phyloP scores from a whole-genome alignment of 2,113 vertebrate species.

The Platysternon megacephalum region DNA sequence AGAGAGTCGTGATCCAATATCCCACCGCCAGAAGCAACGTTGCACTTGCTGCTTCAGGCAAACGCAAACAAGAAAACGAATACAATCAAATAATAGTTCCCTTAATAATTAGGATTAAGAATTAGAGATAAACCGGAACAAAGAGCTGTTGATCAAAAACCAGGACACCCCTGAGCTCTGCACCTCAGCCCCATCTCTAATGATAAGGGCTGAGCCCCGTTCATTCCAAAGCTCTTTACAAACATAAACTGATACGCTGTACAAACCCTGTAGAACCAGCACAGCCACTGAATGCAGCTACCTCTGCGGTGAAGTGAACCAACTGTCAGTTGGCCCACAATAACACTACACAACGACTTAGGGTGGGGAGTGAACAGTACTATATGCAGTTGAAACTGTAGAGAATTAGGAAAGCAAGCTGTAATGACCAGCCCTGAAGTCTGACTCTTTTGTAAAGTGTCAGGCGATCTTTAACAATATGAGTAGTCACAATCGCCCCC shows the following conservation, averaged over 20 bases:
- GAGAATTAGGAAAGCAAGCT: background rate
- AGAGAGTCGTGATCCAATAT: background rate
- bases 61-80: slow-evolving; percentile 60
- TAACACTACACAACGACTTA: background rate
- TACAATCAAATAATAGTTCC: slow-evolving; percentile 50
- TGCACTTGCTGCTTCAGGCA: background rate
- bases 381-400: background rate
- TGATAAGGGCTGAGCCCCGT: background rate
- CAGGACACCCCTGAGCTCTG: slow-evolving; percentile 34
- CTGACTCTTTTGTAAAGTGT: background rate
- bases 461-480: background rate
- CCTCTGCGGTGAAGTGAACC: background rate
- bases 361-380: background rate
- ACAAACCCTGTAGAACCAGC: fast-evolving
- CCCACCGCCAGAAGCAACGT: background rate
- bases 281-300: background rate
- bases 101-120: slow-evolving; percentile 64
- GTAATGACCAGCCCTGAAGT: background rate
- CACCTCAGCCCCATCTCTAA: slow-evolving; percentile 23
- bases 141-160: slow-evolving; percentile 48
- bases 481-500: background rate
- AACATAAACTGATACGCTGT: background rate
- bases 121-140: slow-evolving; percentile 66
- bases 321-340: background rate
- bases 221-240: slow-evolving; percentile 16